Evolutionary conservation across 2,888 invertebrate genomes (phyloP), one percentile per base, ranked within the genome.

Genomic region (Endomychus coccineus): DNA sequence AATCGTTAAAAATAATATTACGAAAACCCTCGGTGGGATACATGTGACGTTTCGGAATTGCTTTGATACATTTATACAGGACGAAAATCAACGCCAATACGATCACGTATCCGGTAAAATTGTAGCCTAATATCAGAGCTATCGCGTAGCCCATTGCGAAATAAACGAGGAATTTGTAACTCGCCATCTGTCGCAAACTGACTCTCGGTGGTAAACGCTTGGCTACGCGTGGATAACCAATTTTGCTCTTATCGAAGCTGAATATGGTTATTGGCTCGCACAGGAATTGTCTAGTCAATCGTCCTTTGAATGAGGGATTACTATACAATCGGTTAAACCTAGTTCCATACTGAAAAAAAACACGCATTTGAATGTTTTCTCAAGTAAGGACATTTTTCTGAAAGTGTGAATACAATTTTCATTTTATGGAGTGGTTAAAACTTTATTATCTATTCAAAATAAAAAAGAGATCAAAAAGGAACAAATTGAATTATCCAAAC

Each of bases 281-380:
- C 22, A 85, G 55, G 9, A 84, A 55, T 56, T 80, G 79, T 11
- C 80, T 71, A 2, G 73, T 67, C 3, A 83, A 55, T 35, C 71
- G 70, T 3, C 85, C 85, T 33, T 70, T 59, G 44, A 81, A 75
- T 43, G 76, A 78, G 12, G 69, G 62, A 48, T 74, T 71, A 43
- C 73, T 70, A 69, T 87, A 92, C 2, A 77, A 54, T 17, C 66
- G 67, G 40, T 71, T 65, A 43, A 91, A 77, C 47, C 80, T 75
- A 4, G 69, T 64, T 9, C 74, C 73, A 63, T 80, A 85, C 90
- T 91, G 62, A 40, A 75, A 71, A 38, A 45, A 39, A 48, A 54
- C 9, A 22, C 16, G 25, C 15, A 24, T 24, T 11, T 24, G 2
- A 24, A 3, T 24, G 10, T n/a, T 2, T 2, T 23, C 4, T 4